A percentile compares a stretch with the other conserved stretches of the same genome.
Evolutionary conservation across 1,140 invertebrate genomes (phyloP).

Genomic region (Aphelenchoides avenae): DNA sequence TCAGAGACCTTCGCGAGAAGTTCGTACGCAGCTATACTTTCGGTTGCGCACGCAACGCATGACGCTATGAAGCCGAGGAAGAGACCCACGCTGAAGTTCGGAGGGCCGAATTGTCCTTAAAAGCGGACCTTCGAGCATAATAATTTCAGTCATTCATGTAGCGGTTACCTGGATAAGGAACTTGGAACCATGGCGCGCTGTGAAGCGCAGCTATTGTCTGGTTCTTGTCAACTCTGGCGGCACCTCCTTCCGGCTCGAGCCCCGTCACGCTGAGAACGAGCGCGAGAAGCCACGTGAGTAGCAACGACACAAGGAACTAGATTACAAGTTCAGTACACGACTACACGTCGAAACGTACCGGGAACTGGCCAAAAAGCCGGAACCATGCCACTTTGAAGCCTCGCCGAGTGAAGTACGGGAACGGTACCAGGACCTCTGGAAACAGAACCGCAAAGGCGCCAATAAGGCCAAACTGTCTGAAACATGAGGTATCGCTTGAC

Average conservation of each 20-base stretch:
- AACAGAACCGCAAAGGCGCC: constrained; percentile 56
- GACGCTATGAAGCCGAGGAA: constrained; percentile 58
- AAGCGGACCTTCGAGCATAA: background rate
- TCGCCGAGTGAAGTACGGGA: constrained; percentile 41
- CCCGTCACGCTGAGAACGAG: constrained; percentile 26
- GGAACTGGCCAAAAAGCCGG: constrained; percentile 59
- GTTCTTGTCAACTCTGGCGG: constrained; percentile 33
- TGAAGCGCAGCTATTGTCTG: constrained; percentile 16
- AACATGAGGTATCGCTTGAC: too few relatives aligned
- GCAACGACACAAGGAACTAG: constrained; percentile 32
- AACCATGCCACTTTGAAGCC: constrained; percentile 46
- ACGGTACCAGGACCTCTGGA: constrained; percentile 48
- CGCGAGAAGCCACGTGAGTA: constrained; percentile 33
- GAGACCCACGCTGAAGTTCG: constrained; percentile 51
- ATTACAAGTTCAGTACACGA: background rate
- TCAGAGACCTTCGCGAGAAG: constrained; percentile 48
- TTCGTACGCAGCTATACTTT: constrained; percentile 60
- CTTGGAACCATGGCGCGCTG: constrained; percentile 30
- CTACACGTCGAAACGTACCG: constrained; percentile 46
- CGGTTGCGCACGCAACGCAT: constrained; percentile 55
- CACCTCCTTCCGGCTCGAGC: constrained; percentile 17
- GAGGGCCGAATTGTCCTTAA: constrained; percentile 59
- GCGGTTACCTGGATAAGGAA: constrained; percentile 35
- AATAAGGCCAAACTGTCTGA: constrained; percentile 56
- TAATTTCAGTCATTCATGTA: background rate